Conservation (phyloP, 2,113 vertebrate species). For the Myrmecobius fasciatus region DNA sequence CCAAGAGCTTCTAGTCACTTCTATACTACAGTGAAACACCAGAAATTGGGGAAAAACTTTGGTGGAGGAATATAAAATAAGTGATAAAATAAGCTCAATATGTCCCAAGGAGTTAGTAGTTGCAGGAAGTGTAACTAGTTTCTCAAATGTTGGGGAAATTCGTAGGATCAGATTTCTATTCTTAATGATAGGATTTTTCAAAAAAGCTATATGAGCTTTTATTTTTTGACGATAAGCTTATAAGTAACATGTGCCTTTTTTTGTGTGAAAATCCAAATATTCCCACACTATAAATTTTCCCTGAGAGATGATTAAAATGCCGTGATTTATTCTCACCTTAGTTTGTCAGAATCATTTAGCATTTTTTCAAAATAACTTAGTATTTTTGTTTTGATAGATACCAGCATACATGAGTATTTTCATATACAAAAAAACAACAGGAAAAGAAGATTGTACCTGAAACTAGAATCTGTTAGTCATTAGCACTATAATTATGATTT, state of each 20-base stretch:
- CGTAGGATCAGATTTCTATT: background rate
- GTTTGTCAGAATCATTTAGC: conserved; percentile 3
- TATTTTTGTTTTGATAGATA: background rate
- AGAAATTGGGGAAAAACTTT: conserved; percentile 21
- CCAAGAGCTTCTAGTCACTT: background rate
- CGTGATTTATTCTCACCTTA: conserved; percentile 3
- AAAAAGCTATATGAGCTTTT: background rate
- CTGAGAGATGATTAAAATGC: background rate
- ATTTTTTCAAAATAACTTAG: background rate
- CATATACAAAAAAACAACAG: background rate
- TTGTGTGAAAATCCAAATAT: background rate
- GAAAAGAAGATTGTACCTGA: background rate
- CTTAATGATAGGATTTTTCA: background rate
- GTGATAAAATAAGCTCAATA: background rate
- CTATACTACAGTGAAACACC: background rate
- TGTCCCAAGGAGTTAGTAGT: conserved; percentile 5
- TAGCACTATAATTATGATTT: background rate
- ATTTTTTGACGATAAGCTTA: background rate
- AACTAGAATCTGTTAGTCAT: background rate
- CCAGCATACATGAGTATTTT: background rate
- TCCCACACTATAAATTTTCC: background rate
- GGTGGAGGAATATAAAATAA: conserved; percentile 5
- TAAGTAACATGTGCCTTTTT: conserved; percentile 9
- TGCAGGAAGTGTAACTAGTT: conserved; percentile 35
- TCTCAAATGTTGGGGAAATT: background rate